These are phyloP conservation scores for Euproctis similis DNA, from an alignment of 2,888 invertebrate species.

Conservation along the genomic window DNA sequence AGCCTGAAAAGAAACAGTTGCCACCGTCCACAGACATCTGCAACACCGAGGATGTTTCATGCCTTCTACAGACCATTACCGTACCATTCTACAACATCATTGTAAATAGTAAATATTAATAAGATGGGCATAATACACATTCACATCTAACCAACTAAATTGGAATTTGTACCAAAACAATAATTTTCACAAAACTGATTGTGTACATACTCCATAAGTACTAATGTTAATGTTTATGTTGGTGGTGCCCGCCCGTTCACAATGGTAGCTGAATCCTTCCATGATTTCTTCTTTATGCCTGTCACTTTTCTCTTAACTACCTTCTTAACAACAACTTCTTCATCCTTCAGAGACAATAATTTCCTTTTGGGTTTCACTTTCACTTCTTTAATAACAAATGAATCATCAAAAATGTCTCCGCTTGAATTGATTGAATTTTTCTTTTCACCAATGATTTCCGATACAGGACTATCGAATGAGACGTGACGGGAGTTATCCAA, in stretches of 20 bases:
- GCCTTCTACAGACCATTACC: no score
- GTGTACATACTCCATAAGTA: no score
- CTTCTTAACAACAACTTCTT: conserved; percentile 48
- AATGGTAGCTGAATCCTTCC: conserved; percentile 52
- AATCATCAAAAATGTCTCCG: conserved; percentile 64
- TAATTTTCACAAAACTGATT: no score
- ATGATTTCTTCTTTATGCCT: conserved; percentile 45
- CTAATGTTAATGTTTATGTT: conserved; percentile 32
- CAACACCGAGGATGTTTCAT: no score
- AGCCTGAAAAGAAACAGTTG: no score
- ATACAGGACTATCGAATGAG: conserved; percentile 57
- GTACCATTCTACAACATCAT: no score
- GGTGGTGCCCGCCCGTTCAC: conserved; percentile 56
- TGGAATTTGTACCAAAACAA: no score
- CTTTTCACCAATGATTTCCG: conserved; percentile 42
- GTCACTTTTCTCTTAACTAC: conserved; percentile 56
- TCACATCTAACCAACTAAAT: no score
- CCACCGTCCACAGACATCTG: no score
- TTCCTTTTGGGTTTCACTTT: conserved; percentile 50
- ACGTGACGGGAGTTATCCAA: conserved; percentile 37
- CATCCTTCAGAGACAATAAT: conserved; percentile 36
- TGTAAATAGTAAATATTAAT: no score
- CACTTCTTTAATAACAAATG: conserved; percentile 48
- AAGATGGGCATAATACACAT: no score
- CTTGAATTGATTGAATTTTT: conserved; percentile 44